Conservation (phyloP, 2,888 invertebrate species). For the Loripinus fragilis region DNA sequence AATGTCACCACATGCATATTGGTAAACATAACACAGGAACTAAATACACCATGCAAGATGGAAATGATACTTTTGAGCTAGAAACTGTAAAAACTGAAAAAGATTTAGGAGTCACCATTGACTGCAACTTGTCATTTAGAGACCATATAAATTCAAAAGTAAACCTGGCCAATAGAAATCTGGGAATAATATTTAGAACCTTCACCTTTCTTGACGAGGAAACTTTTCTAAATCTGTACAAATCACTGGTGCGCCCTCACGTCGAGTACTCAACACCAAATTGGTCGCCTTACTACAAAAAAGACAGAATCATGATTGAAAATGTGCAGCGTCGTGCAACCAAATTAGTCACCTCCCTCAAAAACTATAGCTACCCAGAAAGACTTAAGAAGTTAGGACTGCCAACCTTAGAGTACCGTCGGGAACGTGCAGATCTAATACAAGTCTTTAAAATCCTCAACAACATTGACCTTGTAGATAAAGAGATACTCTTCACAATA, state of each 20-base stretch:
- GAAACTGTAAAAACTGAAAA: background rate
- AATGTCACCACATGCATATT: conserved; percentile 7
- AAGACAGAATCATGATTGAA: conserved; percentile 2
- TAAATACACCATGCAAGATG: background rate
- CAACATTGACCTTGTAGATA: background rate
- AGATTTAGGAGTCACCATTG: background rate
- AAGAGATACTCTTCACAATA: background rate
- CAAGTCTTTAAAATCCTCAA: conserved; percentile 1
- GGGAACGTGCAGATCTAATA: background rate
- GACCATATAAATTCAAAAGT: background rate
- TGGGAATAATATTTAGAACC: too few species aligned
- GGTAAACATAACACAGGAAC: background rate
- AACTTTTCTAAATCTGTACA: too few species aligned
- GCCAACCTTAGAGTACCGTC: too few species aligned
- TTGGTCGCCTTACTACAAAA: background rate
- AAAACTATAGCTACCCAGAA: background rate
- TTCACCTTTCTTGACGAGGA: background rate
- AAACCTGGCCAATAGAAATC: too few species aligned
- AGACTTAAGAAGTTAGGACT: background rate
- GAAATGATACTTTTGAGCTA: background rate
- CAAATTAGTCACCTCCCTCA: background rate
- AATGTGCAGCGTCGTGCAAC: too few species aligned
- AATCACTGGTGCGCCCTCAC: background rate
- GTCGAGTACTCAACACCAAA: background rate
- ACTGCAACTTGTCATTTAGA: background rate